Conservation (phyloP, 2,888 invertebrate species). For the Scotopteryx bipunctaria region DNA sequence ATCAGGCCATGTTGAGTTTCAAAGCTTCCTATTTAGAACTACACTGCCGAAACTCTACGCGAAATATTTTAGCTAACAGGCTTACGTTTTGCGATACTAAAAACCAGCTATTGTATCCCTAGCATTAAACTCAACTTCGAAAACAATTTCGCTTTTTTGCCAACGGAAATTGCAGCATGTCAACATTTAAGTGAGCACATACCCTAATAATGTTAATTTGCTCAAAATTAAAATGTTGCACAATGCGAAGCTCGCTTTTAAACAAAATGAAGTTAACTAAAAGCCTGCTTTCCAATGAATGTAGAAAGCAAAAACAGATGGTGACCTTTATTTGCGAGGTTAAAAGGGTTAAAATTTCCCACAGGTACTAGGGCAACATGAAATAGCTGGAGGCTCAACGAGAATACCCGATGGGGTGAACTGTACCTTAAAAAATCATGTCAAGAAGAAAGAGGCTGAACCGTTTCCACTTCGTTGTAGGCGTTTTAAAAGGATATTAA, state of each 20-base stretch:
- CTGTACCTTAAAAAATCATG: conserved; percentile 2
- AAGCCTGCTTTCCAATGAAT: too few relatives aligned
- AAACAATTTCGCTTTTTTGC: too few relatives aligned
- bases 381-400: conserved; percentile 26
- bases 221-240: too few relatives aligned
- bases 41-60: conserved; percentile 40
- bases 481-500: conserved; percentile 13
- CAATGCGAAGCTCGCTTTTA: background rate
- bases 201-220: too few relatives aligned
- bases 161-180: too few relatives aligned
- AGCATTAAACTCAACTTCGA: background rate
- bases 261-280: conserved; percentile 1
- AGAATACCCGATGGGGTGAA: conserved; percentile 18
- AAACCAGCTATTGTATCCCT: background rate
- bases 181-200: too few relatives aligned
- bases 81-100: background rate
- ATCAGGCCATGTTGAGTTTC: conserved; percentile 45
- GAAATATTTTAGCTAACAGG: conserved; percentile 46
- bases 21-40: conserved; percentile 50
- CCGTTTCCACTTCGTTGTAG: background rate
- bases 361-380: conserved; percentile 45
- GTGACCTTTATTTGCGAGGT: conserved; percentile 1
- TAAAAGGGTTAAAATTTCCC: conserved; percentile 40
- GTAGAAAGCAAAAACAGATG: background rate
- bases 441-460: conserved; percentile 3